Conservation (phyloP, 2,113 vertebrate genomes). For the Callospermophilus lateralis region DNA sequence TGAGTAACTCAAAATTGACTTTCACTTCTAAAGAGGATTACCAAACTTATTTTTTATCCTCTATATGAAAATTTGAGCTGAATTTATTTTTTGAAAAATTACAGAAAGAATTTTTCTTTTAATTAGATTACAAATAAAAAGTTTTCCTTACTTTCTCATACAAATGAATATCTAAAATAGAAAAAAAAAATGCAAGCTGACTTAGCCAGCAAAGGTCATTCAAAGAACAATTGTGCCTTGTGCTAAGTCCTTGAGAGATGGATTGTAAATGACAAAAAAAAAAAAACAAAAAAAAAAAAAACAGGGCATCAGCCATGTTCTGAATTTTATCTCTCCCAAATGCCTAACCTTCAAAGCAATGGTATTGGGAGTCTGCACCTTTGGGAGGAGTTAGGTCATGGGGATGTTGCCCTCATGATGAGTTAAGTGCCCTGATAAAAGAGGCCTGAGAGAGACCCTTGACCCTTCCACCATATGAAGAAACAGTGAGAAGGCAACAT, state of each 20-base stretch:
- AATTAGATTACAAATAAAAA: neutral
- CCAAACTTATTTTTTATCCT: conserved; percentile 41
- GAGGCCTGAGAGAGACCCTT: neutral
- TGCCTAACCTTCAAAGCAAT: neutral
- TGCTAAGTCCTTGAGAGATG: neutral
- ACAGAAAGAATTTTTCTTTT: conserved; percentile 16
- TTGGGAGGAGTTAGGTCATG: neutral
- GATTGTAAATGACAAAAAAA: neutral
- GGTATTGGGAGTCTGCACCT: neutral
- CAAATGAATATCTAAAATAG: neutral
- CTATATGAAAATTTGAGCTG: conserved; percentile 1
- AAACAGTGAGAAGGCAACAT: neutral
- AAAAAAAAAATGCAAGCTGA: neutral
- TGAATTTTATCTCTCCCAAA: neutral
- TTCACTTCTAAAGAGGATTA: conserved; percentile 28
- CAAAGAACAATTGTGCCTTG: neutral
- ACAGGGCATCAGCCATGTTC: neutral
- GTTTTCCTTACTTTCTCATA: conserved; percentile 10
- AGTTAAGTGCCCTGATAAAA: neutral
- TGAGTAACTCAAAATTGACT: conserved; percentile 48
- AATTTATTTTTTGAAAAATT: conserved; percentile 45
- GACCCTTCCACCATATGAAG: neutral
- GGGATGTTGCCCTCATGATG: neutral
- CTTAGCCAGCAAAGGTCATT: conserved; percentile 42
- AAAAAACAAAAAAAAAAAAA: no score